Evolutionary conservation across 23 tunicate species (phyloP).

Genomic region (Aplidium turbinatum): DNA sequence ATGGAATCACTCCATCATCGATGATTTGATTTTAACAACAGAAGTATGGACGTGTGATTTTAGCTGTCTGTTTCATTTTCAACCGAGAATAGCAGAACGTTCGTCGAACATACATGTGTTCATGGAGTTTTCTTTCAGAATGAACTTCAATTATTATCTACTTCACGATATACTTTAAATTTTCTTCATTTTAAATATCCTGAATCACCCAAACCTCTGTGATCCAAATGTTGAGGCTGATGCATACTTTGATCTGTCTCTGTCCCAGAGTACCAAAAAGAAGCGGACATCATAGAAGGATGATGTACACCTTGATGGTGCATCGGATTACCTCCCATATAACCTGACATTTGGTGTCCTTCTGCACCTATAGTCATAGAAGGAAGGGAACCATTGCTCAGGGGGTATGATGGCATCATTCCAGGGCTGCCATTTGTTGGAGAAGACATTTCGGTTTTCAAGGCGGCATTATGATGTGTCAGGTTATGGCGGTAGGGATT

Average conservation of each 20-base stretch:
- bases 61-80: too few relatives aligned
- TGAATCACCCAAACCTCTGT: slow-evolving; percentile 33
- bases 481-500: slow-evolving; percentile 42
- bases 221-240: slow-evolving; percentile 45
- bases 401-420: slow-evolving; percentile 46
- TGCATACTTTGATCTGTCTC: slow-evolving; percentile 46
- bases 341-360: slow-evolving; percentile 29
- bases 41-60: too few relatives aligned
- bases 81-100: too few relatives aligned
- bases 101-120: too few relatives aligned
- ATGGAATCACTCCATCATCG: too few relatives aligned
- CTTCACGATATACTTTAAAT: background rate
- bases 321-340: slow-evolving; percentile 21
- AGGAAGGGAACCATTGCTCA: slow-evolving; percentile 27
- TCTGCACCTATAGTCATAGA: slow-evolving; percentile 14
- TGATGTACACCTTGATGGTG: slow-evolving; percentile 55
- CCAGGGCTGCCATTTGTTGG: slow-evolving; percentile 65
- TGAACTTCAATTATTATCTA: too few relatives aligned
- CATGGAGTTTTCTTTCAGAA: too few relatives aligned
- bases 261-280: slow-evolving; percentile 77
- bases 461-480: slow-evolving; percentile 38
- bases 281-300: slow-evolving; percentile 45
- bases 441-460: slow-evolving; percentile 88
- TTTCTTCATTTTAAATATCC: slow-evolving; percentile 32
- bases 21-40: too few relatives aligned